Evolutionary conservation across 2,888 invertebrate genomes (phyloP).

Genomic region (Molorchus minor): DNA sequence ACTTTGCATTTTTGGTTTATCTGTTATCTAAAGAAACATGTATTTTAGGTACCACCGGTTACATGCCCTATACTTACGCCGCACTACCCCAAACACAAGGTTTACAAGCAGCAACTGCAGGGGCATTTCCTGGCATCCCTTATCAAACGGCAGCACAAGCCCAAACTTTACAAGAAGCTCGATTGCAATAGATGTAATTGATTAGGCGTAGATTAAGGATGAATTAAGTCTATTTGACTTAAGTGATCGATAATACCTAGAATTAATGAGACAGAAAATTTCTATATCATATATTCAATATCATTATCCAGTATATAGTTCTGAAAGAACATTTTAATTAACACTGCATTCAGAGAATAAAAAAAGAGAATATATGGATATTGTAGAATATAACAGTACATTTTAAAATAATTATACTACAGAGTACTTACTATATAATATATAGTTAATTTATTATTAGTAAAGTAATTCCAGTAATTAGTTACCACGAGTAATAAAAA

Average conservation of each 20-base stretch:
- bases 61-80: constrained; percentile 79
- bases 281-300: too few species aligned
- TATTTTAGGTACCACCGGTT: constrained; percentile 68
- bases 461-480: constrained; percentile 50
- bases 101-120: constrained; percentile 64
- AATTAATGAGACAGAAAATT: constrained; percentile 17
- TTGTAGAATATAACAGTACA: too few species aligned
- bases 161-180: constrained; percentile 78
- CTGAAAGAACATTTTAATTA: too few species aligned
- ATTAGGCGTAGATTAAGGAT: neutral
- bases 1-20: too few species aligned
- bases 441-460: constrained; percentile 43
- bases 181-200: constrained; percentile 71
- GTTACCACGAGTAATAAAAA: constrained; percentile 50
- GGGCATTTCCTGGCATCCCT: constrained; percentile 72
- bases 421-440: constrained; percentile 16
- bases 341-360: too few species aligned
- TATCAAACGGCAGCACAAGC: constrained; percentile 70
- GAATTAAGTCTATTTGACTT: neutral
- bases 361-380: too few species aligned
- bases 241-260: constrained; percentile 19
- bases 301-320: too few species aligned
- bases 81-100: constrained; percentile 72
- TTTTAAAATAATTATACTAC: constrained; percentile 12
- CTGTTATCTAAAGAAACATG: constrained; percentile 1